Evolutionary conservation across 2,113 vertebrate genomes (phyloP), one percentile per base, ranked within the genome.

Genomic region (Panthera leo): DNA sequence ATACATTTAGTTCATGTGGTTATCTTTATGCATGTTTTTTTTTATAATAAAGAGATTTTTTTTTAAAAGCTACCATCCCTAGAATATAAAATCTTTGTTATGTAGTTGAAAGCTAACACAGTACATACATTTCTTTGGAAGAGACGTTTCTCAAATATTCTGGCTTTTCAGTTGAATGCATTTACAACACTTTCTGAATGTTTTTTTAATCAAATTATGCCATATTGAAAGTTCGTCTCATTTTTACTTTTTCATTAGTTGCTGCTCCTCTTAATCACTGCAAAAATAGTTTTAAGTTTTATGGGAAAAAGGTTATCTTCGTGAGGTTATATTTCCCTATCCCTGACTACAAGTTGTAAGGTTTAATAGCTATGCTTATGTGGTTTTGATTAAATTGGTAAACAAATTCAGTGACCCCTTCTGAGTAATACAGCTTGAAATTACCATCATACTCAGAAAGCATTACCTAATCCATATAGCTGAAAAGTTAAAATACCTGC

Each of bases 211-310:
- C 94, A 88, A 92, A 93, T 51, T 86, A 51, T 53, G 89, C 36
- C 93, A 39, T 89, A 80, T 94, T 79, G 88, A 90, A 73, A 94
- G 48, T n/a, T 76, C n/a, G 34, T 94, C 68, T 94, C 11, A 84
- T 95, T 79, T 97, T 95, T 85, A 87, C 96, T 98, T 98, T 98
- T 61, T 71, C 63, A 95, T 82, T 51, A 42, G 85, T 95, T 97
- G 67, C 27, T 95, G 27, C 39, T 97, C 48, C 61, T 97, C 42
- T 39, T 34, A 95, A 95, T 85, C 29, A 94, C 39, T 97, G 48
- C 18, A 84, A 84, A 82, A 98, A 95, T 78, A 84, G 67, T 80
- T 85, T 97, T 97, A 96, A 84, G 31, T 94, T 82, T 97, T 83
- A 34, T 68, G 86, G 75, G 87, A 85, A 92, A 95, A 97, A 89